Evolutionary conservation across 2,888 invertebrate genomes (phyloP), one percentile per base, ranked within the genome.

Genomic region (Druceiella hillmani): DNA sequence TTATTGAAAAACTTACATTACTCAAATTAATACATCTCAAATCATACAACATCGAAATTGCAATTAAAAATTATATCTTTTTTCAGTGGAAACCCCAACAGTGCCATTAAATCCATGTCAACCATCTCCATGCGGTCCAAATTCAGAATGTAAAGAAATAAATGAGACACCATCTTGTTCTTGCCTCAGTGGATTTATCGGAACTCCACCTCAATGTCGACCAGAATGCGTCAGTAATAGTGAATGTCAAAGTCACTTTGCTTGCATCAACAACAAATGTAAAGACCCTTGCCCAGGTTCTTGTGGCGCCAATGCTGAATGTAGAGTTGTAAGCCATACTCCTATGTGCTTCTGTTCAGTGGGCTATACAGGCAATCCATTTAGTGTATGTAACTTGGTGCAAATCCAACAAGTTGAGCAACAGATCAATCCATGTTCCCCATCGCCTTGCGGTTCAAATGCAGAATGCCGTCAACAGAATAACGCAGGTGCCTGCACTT

Each of bases 81-180:
- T 61, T 61, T 6, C 54, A 79, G 76, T 74, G 46, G 73, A 74
- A 55, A 66, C 63, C 38, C 53, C 66, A 43, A 63, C 69, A 39
- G 59, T 68, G 34, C 62, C 66, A 16, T 58, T 69, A 40, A 78
- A 85, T 52, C 83, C 84, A 2, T 88, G 88, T 52, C 71, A 72
- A 37, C 85, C 87, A 31, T 81, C 83, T 27, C 88, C 87, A 3
- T 89, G 89, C 55, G 89, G 88, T 7, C 81, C 85, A 1, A 81
- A 83, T 54, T 76, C 87, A 1, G 74, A 83, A 50, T 88, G 87
- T 54, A 76, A 74, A 57, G 73, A 79, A 38, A 59, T 76, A 7
- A 81, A 83, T 44, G 80, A 80, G 46, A 74, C 78, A 5, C 84
- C 86, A 3, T 79, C 84, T 1, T 89, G 89, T 53, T 83, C 83